phyloP scores from a whole-genome alignment of 2,888 invertebrate genomes.

The Anagyrus pseudococci region DNA sequence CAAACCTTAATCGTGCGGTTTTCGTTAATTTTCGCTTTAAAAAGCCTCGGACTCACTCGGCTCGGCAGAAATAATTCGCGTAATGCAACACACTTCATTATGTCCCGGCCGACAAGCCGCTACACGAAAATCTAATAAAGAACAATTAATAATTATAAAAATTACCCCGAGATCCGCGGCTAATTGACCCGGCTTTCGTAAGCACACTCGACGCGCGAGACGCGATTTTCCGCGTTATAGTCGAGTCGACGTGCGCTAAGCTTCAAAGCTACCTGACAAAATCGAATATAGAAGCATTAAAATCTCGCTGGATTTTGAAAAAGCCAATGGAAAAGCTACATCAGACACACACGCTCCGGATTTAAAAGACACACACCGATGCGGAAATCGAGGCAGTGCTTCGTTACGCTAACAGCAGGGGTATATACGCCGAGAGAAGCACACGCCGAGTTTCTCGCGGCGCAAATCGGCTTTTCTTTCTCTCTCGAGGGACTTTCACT shows the following conservation, averaged over 20 bases:
- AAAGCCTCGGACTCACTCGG: background rate
- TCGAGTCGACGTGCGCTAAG: too few species aligned
- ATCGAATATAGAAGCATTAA: too few species aligned
- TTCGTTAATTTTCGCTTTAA: background rate
- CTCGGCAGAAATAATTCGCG: background rate
- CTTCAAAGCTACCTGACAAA: too few species aligned
- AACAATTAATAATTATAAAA: background rate
- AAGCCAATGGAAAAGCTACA: too few species aligned
- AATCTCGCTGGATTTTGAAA: too few species aligned
- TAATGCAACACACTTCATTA: background rate
- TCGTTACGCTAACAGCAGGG: background rate
- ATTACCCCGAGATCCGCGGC: background rate
- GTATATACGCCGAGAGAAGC: background rate
- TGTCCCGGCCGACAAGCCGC: background rate
- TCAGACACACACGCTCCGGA: background rate
- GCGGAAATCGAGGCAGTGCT: background rate
- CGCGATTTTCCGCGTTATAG: too few species aligned
- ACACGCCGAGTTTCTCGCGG: background rate
- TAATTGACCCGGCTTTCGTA: background rate
- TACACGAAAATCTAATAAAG: background rate
- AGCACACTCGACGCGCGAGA: too few species aligned
- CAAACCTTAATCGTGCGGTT: background rate
- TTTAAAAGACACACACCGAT: background rate
- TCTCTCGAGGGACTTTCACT: constrained; percentile 35
- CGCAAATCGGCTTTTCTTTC: background rate